These are phyloP conservation scores for Forbesichthys agassizii DNA, from an alignment of 2,113 vertebrate genomes.

Conservation along the genomic window DNA sequence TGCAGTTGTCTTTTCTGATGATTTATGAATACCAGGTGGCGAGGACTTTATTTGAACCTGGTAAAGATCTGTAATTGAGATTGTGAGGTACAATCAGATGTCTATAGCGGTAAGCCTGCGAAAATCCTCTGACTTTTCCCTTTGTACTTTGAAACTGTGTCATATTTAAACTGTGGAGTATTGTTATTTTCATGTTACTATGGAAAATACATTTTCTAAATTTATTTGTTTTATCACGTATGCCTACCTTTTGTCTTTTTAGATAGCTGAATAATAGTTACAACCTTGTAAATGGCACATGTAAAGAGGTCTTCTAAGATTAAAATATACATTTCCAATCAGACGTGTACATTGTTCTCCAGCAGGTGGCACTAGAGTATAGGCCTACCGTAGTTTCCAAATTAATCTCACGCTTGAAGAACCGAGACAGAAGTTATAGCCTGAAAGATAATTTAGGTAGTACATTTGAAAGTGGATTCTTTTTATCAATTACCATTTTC, in stretches of 20 bases:
- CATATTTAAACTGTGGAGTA: conserved; percentile 71
- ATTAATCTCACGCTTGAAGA: not conserved
- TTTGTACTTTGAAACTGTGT: conserved; percentile 72
- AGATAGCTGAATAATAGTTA: not conserved
- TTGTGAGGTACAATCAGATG: conserved; percentile 74
- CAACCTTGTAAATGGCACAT: not conserved
- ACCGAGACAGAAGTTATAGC: no score
- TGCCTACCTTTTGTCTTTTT: not conserved
- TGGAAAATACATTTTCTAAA: conserved; percentile 77
- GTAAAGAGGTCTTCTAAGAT: not conserved
- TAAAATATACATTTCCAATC: not conserved
- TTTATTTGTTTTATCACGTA: conserved; percentile 33
- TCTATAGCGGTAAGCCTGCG: conserved; percentile 41
- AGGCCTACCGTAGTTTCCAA: not conserved
- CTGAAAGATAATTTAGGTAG: no score
- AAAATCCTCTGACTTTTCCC: conserved; percentile 48
- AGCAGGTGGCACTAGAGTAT: conserved; percentile 12
- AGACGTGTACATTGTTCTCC: not conserved
- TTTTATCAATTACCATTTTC: no score
- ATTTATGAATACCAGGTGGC: conserved; percentile 31
- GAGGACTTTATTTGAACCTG: conserved; percentile 39
- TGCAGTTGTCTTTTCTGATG: conserved; percentile 29
- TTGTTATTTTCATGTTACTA: conserved; percentile 57
- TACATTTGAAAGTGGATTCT: no score
- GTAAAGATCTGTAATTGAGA: conserved; percentile 34